These are phyloP conservation scores for Tychaedon coryphoeus DNA, from an alignment of 2,113 vertebrate species.

Conservation along the genomic window DNA sequence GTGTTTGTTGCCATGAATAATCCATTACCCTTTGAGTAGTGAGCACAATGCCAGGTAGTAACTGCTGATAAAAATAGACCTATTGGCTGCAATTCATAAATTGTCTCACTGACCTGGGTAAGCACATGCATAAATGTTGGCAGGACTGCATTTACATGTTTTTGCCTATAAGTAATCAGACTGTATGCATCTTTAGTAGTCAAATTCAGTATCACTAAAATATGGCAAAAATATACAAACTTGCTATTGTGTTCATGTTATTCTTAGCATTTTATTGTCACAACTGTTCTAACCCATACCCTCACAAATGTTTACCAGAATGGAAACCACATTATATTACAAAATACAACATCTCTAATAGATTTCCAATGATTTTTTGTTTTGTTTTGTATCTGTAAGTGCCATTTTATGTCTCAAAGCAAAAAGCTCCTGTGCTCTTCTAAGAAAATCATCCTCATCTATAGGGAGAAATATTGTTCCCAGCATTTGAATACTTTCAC, in stretches of 20 bases:
- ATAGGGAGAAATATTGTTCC: neutral
- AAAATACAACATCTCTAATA: neutral
- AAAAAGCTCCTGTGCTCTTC: neutral
- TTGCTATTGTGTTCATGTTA: neutral
- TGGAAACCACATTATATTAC: neutral
- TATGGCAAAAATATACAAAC: neutral
- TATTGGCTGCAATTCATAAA: neutral
- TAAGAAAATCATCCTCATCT: neutral
- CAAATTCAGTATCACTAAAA: neutral
- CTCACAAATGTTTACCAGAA: neutral
- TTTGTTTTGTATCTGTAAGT: neutral
- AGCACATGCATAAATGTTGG: neutral
- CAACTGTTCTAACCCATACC: neutral
- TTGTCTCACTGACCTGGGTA: neutral
- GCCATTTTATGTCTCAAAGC: neutral
- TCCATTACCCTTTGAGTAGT: neutral
- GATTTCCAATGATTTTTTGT: neutral
- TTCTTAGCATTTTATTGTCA: neutral
- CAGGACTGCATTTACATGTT: neutral
- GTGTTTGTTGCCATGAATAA: slow-evolving; percentile 8
- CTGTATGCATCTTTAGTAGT: neutral
- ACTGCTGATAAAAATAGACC: neutral
- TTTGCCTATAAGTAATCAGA: neutral
- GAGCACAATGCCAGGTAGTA: neutral
- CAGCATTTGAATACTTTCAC: neutral